Evolutionary conservation across 1,140 invertebrate species (phyloP), one percentile per base, ranked within the genome.

Genomic region (Pseudomyrmex flavicornis): DNA sequence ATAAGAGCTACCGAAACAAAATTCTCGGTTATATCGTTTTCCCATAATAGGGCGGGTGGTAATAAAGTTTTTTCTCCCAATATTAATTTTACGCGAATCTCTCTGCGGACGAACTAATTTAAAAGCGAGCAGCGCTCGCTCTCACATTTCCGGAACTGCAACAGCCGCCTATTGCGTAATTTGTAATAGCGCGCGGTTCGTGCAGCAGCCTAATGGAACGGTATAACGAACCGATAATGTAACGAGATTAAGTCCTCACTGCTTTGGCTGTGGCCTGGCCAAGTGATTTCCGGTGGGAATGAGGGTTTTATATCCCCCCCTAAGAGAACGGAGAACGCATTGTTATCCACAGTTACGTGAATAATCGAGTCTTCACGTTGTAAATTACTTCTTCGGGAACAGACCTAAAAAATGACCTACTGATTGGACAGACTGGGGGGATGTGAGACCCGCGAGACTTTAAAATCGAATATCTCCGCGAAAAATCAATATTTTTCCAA

Each of bases 171-270:
- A 69, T 77, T 66, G 74, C 61, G 48, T 56, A 77, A 66, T 70
- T 70, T 56, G 68, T 77, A 77, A 77, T 68, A 56, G 50, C 50
- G 50, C 22, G 65, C 44, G 15, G 59, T 80, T 69, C 76, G 15
- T 59, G 52, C 44, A 65, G 70, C 76, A 79, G 66, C 52, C 35
- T 70, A 79, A 79, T 70, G 54, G 52, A 80, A 59, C 54, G 66
- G 66, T 54, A 66, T 69, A 80, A 80, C 76, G 66, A 59, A 80
- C 65, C 61, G 54, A 22, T 26, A 59, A 80, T 58, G 22, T 70
- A 80, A 80, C 44, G 66, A 80, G 76, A 80, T 80, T 80, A 70
- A 80, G 59, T 80, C 7, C 46, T 48, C 66, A 44, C 44, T 66
- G 54, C 44, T 80, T 80, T 70, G 66, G 76, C 20, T 59, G 9